Conservation (phyloP, 2,797 vertebrate species). For the Momotus momota region DNA sequence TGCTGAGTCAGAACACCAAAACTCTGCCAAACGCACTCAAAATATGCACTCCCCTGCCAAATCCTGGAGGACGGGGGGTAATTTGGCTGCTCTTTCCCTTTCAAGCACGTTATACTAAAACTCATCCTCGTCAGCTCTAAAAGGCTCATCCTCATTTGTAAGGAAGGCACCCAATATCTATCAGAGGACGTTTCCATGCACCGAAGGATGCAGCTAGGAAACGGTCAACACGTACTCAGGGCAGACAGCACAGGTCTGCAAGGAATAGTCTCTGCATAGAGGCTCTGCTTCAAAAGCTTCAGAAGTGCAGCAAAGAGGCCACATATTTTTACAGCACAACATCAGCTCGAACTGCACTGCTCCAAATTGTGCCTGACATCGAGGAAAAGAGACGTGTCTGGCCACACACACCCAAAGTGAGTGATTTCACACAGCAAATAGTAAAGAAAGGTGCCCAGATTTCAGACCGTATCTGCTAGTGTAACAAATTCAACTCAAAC, state of each 20-base stretch:
- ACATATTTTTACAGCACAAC: not conserved
- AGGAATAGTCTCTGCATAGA: not conserved
- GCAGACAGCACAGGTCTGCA: not conserved
- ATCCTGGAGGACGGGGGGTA: not conserved
- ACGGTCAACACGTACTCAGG: accelerated
- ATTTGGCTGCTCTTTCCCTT: constrained; percentile 18
- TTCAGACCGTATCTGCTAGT: not conserved
- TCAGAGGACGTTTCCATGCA: accelerated
- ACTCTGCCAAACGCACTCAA: constrained; percentile 71
- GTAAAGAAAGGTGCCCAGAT: accelerated
- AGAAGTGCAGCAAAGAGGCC: not conserved
- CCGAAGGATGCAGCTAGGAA: not conserved
- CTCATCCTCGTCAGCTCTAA: not conserved
- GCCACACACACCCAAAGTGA: not conserved
- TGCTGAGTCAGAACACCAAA: constrained; percentile 82
- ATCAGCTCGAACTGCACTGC: not conserved
- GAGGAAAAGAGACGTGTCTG: not conserved
- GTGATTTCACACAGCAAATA: not conserved
- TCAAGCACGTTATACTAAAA: not conserved
- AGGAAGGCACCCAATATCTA: not conserved
- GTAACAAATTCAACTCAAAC: not conserved
- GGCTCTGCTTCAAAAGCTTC: not conserved
- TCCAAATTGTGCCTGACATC: not conserved
- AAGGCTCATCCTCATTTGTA: not conserved
- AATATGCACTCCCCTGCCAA: constrained; percentile 31